A percentile compares a stretch with the other conserved stretches of the same genome.
These are phyloP conservation scores for Leptinotarsa peninsularis DNA, from an alignment of 2,888 invertebrate species.

Conservation along the genomic window DNA sequence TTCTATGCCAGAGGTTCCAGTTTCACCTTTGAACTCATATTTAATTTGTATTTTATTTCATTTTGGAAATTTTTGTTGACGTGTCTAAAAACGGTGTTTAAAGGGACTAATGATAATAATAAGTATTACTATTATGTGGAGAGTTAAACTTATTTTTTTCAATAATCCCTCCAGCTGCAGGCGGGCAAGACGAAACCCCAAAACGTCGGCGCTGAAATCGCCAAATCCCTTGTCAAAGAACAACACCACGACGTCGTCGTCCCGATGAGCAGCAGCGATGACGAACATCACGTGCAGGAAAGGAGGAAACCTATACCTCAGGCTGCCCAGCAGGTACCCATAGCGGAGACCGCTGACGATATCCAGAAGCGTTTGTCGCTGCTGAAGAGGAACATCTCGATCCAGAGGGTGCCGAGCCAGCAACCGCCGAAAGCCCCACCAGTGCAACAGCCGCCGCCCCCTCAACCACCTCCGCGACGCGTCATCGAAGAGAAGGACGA, in stretches of 20 bases:
- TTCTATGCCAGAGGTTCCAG: no score
- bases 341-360: constrained; percentile 47
- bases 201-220: constrained; percentile 57
- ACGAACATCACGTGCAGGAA: constrained; percentile 47
- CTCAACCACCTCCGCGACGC: not conserved
- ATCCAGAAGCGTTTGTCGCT: constrained; percentile 53
- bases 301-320: constrained; percentile 23
- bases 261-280: constrained; percentile 54
- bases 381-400: constrained; percentile 58
- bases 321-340: constrained; percentile 8
- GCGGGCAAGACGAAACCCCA: constrained; percentile 51
- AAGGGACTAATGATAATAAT: no score
- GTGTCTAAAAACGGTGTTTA: no score
- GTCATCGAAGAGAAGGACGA: constrained; percentile 39
- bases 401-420: constrained; percentile 54
- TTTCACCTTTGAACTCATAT: no score
- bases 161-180: constrained; percentile 5
- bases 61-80: no score
- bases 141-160: not conserved
- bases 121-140: no score
- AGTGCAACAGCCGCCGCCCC: constrained; percentile 17
- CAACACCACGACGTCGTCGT: constrained; percentile 20
- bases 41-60: no score
- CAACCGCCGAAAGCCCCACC: constrained; percentile 28
- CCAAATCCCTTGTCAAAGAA: constrained; percentile 50